A percentile compares a stretch with the other conserved stretches of the same genome.
These are phyloP conservation scores for Cabera pusaria DNA, from an alignment of 2,888 invertebrate species.

Conservation along the genomic window DNA sequence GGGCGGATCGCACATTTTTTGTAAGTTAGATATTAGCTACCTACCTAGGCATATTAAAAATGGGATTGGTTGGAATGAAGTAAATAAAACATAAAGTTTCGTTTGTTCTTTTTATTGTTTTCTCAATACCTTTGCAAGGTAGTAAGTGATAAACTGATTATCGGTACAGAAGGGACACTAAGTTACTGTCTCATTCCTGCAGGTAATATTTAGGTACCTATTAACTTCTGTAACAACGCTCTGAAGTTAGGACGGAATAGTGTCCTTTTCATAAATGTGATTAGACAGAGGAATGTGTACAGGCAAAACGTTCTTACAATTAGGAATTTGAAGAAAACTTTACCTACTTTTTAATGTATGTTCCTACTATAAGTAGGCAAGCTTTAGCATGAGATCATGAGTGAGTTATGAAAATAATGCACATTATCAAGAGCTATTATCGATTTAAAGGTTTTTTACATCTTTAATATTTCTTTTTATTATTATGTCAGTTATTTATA, in stretches of 20 bases:
- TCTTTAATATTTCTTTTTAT: no score
- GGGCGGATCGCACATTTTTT: no score
- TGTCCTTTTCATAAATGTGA: slow-evolving; percentile 42
- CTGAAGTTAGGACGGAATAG: slow-evolving; percentile 59
- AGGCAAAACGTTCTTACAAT: slow-evolving; percentile 69
- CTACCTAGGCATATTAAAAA: no score
- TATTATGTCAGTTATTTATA: no score
- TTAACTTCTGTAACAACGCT: slow-evolving; percentile 26
- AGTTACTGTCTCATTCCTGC: slow-evolving; percentile 48
- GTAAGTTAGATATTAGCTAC: no score
- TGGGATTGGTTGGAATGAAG: no score
- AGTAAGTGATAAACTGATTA: slow-evolving; percentile 60
- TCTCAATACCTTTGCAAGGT: slow-evolving; percentile 78
- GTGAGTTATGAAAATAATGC: slow-evolving; percentile 20
- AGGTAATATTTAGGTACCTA: slow-evolving; percentile 34
- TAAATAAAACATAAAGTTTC: slow-evolving; percentile 19
- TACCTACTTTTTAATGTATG: slow-evolving; percentile 67
- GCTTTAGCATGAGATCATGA: slow-evolving; percentile 74
- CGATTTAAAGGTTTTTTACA: no score
- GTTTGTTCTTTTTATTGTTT: slow-evolving; percentile 62
- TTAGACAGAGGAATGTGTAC: slow-evolving; percentile 54
- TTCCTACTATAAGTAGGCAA: slow-evolving; percentile 68
- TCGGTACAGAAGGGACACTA: slow-evolving; percentile 62
- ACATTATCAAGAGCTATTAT: slow-evolving; percentile 9
- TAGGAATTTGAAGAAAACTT: slow-evolving; percentile 74